phyloP scores from a whole-genome alignment of 2,797 vertebrate species.

The Peromyscus eremicus region DNA sequence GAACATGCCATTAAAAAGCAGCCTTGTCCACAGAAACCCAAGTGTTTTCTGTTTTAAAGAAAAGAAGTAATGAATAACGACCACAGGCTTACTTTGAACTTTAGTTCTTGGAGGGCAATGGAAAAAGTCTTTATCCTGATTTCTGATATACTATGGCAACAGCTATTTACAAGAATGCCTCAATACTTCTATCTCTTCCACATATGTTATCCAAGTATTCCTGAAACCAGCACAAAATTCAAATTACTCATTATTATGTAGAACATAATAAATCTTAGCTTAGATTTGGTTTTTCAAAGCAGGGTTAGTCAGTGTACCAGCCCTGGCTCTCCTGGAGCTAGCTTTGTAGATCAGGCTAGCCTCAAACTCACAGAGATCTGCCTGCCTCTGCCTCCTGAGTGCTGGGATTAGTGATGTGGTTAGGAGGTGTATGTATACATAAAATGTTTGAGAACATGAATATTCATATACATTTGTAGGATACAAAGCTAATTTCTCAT shows the following conservation, averaged over 20 bases:
- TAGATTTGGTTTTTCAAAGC: too few relatives aligned
- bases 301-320: too few relatives aligned
- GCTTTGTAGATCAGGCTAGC: not conserved
- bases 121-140: slow-evolving; percentile 34
- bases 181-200: slow-evolving; percentile 51
- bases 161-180: slow-evolving; percentile 21
- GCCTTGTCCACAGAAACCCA: slow-evolving; percentile 82
- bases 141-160: slow-evolving; percentile 64
- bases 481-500: slow-evolving; percentile 16
- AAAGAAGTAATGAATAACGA: slow-evolving; percentile 80
- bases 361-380: not conserved
- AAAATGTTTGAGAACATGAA: not conserved
- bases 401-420: not conserved
- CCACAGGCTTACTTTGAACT: slow-evolving; percentile 75
- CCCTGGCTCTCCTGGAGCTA: not conserved
- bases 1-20: slow-evolving; percentile 84
- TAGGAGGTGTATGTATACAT: not conserved
- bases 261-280: slow-evolving; percentile 57
- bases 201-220: slow-evolving; percentile 33
- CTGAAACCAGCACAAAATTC: slow-evolving; percentile 42
- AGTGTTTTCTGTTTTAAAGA: slow-evolving; percentile 77
- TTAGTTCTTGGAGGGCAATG: slow-evolving; percentile 57
- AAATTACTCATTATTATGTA: slow-evolving; percentile 42
- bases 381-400: not conserved
- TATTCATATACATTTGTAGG: not conserved